Percentiles rank a stretch among this genome's conserved stretches.
Conservation (phyloP, 2,113 vertebrate genomes). For the Arvicanthis niloticus region DNA sequence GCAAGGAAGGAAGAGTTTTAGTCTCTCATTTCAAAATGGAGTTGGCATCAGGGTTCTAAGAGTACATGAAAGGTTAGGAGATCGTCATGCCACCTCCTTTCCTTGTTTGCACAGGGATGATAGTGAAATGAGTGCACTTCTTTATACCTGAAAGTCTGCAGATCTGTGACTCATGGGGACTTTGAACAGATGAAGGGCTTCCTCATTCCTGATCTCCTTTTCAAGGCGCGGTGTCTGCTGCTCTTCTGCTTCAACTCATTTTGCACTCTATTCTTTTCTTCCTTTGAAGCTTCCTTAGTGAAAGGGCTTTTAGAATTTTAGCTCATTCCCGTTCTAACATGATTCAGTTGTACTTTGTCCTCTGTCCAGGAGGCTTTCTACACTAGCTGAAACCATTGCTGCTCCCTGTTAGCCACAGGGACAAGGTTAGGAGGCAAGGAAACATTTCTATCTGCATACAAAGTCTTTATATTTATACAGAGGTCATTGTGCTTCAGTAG, state of each 20-base stretch:
- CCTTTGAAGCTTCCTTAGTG: constrained; percentile 68
- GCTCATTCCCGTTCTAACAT: constrained; percentile 45
- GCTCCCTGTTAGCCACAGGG: neutral
- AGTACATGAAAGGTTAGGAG: constrained; percentile 7
- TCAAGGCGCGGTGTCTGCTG: constrained; percentile 28
- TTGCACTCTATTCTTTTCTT: constrained; percentile 74
- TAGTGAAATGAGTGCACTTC: neutral
- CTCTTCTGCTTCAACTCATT: constrained; percentile 56
- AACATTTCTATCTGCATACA: neutral
- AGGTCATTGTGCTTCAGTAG: neutral
- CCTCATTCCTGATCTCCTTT: constrained; percentile 62
- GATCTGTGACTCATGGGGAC: constrained; percentile 34
- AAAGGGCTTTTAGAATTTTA: constrained; percentile 65
- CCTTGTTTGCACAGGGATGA: neutral
- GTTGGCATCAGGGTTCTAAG: neutral
- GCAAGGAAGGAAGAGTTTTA: neutral
- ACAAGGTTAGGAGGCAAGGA: neutral
- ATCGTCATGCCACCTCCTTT: neutral
- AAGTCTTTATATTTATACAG: neutral
- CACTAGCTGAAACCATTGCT: neutral
- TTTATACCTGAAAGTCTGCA: constrained; percentile 60
- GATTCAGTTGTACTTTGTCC: neutral
- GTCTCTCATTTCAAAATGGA: neutral
- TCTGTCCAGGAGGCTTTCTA: neutral
- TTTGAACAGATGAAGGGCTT: constrained; percentile 76